Evolutionary conservation across 2,888 invertebrate genomes (phyloP), one percentile per base, ranked within the genome.

Genomic region (Mongoloraphidia duomilia): DNA sequence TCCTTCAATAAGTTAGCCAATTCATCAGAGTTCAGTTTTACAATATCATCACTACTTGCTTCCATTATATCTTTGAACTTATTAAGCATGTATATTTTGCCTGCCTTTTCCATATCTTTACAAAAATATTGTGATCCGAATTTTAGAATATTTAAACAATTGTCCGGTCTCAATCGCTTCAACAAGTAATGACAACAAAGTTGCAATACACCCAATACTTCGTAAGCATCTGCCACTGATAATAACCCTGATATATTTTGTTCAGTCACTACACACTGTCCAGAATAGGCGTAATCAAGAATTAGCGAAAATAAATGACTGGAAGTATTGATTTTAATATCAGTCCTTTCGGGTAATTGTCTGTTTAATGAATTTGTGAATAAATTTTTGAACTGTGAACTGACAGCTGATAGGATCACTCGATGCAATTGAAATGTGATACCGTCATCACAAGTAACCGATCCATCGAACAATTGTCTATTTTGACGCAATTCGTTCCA

Each of bases 221-320:
- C 81, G 59, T 84, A 81, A 57, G 80, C 77, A 62, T 87, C 84
- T 2, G 85, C 83, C 52, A 76, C 76, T 1, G 79, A 77, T 44
- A 86, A 65, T 38, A 87, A 69, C 53, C 73, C 71, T 63, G 84
- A 80, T 6, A 86, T 83, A 61, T 82, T 86, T 34, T 76, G 74
- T 38, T 72, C 69, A 5, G 73, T 77, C 38, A 87, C 75, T 49
- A 65, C 63, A 60, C 83, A 84, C 13, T 71, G 67, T 39, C 83
- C 82, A 5, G 83, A 82, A 61, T 88, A 87, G 0, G 82, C 82
- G 61, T 79, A 87, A 59, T 85, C 83, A 48, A 89, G 73, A 51
- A 88, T 76, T 39, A 76, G 67, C 48, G 70, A 70, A 69, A 88
- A 78, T 58, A 75, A 74, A 52, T 71, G 65, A 50, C 75, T 72